Evolutionary conservation across 2,797 vertebrate species (phyloP).

Genomic region (Nyctalus aviator): DNA sequence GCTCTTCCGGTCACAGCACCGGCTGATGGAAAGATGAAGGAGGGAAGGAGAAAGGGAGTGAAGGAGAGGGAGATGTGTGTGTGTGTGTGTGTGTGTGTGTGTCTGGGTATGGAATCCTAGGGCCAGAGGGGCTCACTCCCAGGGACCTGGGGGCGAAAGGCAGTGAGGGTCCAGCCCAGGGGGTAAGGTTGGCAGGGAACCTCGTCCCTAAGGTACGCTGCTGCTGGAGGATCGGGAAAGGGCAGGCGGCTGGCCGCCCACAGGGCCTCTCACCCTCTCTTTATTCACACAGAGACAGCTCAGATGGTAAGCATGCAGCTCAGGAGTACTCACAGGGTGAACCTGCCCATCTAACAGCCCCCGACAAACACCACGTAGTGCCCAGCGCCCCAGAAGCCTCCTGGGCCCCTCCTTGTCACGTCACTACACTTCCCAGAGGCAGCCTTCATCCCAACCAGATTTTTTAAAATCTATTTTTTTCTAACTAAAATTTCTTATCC

Average conservation of each 20-base stretch:
- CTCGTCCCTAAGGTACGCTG: background rate
- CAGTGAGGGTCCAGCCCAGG: background rate
- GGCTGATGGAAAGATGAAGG: conserved; percentile 75
- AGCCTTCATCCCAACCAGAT: background rate
- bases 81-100: background rate
- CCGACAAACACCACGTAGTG: background rate
- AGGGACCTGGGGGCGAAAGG: background rate
- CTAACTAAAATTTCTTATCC: background rate
- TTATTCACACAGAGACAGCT: background rate
- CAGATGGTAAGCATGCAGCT: background rate
- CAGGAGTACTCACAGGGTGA: background rate
- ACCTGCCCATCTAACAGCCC: background rate
- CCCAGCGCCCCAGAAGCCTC: background rate
- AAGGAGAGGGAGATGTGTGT: background rate
- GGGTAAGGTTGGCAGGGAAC: background rate
- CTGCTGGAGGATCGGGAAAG: background rate
- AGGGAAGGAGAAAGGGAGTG: conserved; percentile 53
- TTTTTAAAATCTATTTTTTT: background rate
- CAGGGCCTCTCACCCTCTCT: background rate
- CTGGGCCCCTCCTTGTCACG: background rate
- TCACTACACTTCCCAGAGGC: background rate
- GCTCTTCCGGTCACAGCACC: conserved; percentile 97
- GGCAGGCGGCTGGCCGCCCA: background rate
- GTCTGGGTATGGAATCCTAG: background rate
- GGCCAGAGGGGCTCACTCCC: background rate